phyloP scores from a whole-genome alignment of 2,113 vertebrate genomes.

The Scartelaos histophorus region DNA sequence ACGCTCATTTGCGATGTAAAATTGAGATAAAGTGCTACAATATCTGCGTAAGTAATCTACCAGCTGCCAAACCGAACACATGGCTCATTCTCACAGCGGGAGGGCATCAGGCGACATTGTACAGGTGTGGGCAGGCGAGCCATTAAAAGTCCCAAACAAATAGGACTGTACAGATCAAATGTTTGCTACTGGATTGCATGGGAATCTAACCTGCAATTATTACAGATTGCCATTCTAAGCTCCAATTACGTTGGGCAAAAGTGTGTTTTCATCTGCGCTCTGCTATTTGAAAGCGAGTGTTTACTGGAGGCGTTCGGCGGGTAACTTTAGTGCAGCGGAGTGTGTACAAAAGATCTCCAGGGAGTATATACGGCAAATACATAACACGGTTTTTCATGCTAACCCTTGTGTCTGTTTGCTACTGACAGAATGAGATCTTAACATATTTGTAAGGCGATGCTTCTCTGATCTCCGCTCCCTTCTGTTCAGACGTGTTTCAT shows the following conservation, averaged over 20 bases:
- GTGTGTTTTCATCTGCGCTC: slow-evolving; percentile 34
- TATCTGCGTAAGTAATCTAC: slow-evolving; percentile 48
- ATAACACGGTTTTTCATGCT: slow-evolving; percentile 17
- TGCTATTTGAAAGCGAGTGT: slow-evolving; percentile 29
- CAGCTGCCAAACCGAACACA: slow-evolving; percentile 43
- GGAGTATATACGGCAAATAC: slow-evolving; percentile 11
- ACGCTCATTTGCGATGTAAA: slow-evolving; percentile 42
- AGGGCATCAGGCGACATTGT: slow-evolving; percentile 22
- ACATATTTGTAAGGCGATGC: slow-evolving; percentile 13
- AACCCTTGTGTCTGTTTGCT: neutral
- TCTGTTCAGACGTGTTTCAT: neutral
- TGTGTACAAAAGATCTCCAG: slow-evolving; percentile 9
- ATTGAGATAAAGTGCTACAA: slow-evolving; percentile 49
- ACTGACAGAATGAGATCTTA: slow-evolving; percentile 27
- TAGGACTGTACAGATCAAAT: neutral
- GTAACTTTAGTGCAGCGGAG: slow-evolving; percentile 13
- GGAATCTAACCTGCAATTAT: slow-evolving; percentile 26
- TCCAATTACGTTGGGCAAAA: slow-evolving; percentile 30
- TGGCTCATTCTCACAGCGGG: slow-evolving; percentile 22
- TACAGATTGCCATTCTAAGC: slow-evolving; percentile 25
- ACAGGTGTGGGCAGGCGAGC: slow-evolving; percentile 44
- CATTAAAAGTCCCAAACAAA: slow-evolving; percentile 19
- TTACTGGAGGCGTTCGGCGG: slow-evolving; percentile 8
- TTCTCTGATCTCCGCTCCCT: neutral
- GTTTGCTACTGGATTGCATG: slow-evolving; percentile 25